A percentile compares a stretch with the other conserved stretches of the same genome.
Conservation (phyloP, 2,888 invertebrate genomes). For the Dyspetes luteomarginatus region DNA sequence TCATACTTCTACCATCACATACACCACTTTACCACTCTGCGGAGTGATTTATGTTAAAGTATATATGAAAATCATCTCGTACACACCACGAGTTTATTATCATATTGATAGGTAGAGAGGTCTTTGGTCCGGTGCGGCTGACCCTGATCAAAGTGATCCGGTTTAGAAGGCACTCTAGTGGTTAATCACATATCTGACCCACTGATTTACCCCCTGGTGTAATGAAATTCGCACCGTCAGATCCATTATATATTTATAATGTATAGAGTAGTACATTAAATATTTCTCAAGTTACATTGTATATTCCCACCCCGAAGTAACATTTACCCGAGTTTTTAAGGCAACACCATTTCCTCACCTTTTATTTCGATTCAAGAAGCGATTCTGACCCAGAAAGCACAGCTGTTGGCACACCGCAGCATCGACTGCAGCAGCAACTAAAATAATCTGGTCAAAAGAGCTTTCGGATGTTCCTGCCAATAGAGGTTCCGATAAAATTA, state of each 20-base stretch:
- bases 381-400: background rate
- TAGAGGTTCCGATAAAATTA: slow-evolving; percentile 48
- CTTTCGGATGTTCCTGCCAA: slow-evolving; percentile 10
- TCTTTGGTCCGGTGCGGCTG: slow-evolving; percentile 9
- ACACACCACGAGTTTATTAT: background rate
- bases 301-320: background rate
- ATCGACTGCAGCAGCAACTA: slow-evolving; percentile 22
- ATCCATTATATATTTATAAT: background rate
- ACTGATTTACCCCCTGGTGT: slow-evolving; percentile 4
- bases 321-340: slow-evolving; percentile 23
- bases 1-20: too few relatives aligned
- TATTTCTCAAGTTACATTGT: background rate
- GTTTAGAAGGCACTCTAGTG: slow-evolving; percentile 37
- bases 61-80: too few relatives aligned
- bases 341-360: background rate
- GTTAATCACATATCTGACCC: slow-evolving; percentile 45
- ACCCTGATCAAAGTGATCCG: slow-evolving; percentile 24
- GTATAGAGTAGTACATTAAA: background rate
- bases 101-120: background rate
- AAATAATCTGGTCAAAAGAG: slow-evolving; percentile 29
- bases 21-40: too few relatives aligned
- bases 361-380: background rate
- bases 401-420: slow-evolving; percentile 20
- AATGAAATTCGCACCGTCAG: slow-evolving; percentile 12
- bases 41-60: too few relatives aligned